These are phyloP conservation scores for Thinocorus orbignyianus DNA, from an alignment of 2,113 vertebrate species.

Conservation along the genomic window DNA sequence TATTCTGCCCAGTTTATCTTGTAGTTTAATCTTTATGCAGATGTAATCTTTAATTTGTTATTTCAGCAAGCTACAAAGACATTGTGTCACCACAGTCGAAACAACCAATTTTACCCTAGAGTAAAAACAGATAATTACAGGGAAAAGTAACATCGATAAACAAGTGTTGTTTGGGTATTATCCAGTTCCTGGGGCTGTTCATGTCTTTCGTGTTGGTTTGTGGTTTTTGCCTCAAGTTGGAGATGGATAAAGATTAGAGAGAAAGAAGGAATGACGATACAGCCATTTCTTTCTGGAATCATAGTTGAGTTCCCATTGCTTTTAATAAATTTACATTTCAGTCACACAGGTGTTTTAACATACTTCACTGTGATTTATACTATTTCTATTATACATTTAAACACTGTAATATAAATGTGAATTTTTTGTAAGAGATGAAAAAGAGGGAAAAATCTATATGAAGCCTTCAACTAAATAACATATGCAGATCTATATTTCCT, in stretches of 20 bases:
- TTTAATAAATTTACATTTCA: background rate
- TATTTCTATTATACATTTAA: background rate
- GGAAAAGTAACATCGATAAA: background rate
- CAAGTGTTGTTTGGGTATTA: background rate
- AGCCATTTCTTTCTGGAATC: background rate
- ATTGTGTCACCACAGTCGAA: accelerated
- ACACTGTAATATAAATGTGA: background rate
- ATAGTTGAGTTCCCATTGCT: background rate
- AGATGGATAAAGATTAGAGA: background rate
- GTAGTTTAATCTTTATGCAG: background rate
- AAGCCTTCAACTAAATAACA: background rate
- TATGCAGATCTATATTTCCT: background rate
- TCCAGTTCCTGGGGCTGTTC: background rate
- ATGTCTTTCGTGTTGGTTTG: no score
- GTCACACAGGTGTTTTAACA: accelerated
- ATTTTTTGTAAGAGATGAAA: background rate
- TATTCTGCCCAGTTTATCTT: background rate
- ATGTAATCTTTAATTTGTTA: background rate
- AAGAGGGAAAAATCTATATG: background rate
- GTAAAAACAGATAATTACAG: background rate
- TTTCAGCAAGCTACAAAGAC: background rate
- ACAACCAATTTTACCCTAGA: background rate
- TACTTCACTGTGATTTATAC: background rate
- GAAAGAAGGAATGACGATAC: background rate
- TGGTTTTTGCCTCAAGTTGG: background rate